Base-by-base conservation (phyloP, 2,113 vertebrate genomes). In the Machaerirhynchus nigripectus region DNA sequence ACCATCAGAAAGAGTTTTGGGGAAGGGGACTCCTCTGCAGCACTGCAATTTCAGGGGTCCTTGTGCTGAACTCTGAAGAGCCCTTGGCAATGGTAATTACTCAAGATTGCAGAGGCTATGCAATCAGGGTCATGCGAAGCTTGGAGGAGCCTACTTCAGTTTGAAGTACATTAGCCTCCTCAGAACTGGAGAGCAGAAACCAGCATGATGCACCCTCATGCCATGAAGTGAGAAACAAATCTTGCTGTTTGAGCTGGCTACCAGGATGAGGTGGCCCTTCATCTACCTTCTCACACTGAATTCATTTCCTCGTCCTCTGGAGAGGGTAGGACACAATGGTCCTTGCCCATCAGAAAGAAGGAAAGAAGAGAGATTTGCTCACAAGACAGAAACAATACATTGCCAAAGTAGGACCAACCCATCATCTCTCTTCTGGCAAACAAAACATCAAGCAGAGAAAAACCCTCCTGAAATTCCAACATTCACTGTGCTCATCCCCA, bases 31-130 rank as follows among this genome's bases (percentile, higher is more conserved):
- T 65, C 15, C 10, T 33, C 35, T 39, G 22, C 30, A 89, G 40
- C 12, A 6, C 11, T 3, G 1, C 2, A 1, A 52, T 56, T 59
- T 71, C 0, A 0, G 23, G 2, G 2, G 10, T 52, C 33, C 55
- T 87, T 4, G 0, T 10, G 4, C 67, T 52, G 37, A 92, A 31
- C 63, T 75, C 44, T 33, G 33, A 84, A 71, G n/a, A 89, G 35
- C 44, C 42, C 49, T 93, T 60, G 49, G n/a, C 20, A 69, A 55
- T 24, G 18, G n/a, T n/a, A 77, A 76, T 65, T 84, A 42, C 50
- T 65, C 1, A 2, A 44, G 35, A 73, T 19, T 80, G 40, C 1
- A 2, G 63, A 69, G 49, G 44, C 39, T 71, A 39, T 10, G 65
- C 61, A 94, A 94, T 65, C 70, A 88, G 82, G 85, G 68, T 7